phyloP scores from a whole-genome alignment of 2,888 invertebrate genomes.

The Chloroclystis v-ata region DNA sequence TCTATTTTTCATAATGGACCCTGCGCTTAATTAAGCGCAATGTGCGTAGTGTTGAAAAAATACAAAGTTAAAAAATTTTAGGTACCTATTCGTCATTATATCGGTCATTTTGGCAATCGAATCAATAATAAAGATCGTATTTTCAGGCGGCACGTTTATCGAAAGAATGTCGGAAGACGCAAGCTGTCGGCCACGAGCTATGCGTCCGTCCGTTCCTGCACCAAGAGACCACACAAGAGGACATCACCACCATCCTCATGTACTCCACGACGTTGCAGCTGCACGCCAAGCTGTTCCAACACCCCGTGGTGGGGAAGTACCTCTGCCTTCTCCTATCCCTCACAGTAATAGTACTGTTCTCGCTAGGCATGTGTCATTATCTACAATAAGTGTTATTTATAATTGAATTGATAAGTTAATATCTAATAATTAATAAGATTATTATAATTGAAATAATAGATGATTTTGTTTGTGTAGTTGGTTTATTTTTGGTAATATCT shows the following conservation, averaged over 20 bases:
- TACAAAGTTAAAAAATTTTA: too few relatives aligned
- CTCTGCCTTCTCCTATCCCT: conserved; percentile 81
- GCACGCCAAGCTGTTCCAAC: conserved; percentile 84
- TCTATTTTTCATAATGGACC: too few relatives aligned
- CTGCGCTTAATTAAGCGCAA: too few relatives aligned
- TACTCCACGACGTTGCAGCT: conserved; percentile 86
- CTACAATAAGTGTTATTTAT: conserved; percentile 56
- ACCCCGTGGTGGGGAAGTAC: conserved; percentile 84
- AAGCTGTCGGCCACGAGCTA: conserved; percentile 86
- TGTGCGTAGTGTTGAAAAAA: too few relatives aligned
- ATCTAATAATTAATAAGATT: too few relatives aligned
- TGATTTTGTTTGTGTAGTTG: conserved; percentile 12
- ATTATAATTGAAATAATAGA: too few relatives aligned
- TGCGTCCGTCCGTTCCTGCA: conserved; percentile 88
- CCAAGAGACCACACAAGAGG: conserved; percentile 85
- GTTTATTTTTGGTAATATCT: conserved; percentile 38
- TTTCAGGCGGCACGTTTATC: conserved; percentile 86
- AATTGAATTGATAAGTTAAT: conserved; percentile 19
- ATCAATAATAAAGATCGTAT: too few relatives aligned
- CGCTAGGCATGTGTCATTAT: conserved; percentile 85
- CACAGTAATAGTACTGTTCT: conserved; percentile 78
- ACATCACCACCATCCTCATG: conserved; percentile 86
- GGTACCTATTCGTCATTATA: too few relatives aligned
- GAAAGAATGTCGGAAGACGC: conserved; percentile 83
- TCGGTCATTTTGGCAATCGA: too few relatives aligned